These are phyloP conservation scores for Isurus oxyrinchus DNA, from an alignment of 2,113 vertebrate species.

Conservation along the genomic window DNA sequence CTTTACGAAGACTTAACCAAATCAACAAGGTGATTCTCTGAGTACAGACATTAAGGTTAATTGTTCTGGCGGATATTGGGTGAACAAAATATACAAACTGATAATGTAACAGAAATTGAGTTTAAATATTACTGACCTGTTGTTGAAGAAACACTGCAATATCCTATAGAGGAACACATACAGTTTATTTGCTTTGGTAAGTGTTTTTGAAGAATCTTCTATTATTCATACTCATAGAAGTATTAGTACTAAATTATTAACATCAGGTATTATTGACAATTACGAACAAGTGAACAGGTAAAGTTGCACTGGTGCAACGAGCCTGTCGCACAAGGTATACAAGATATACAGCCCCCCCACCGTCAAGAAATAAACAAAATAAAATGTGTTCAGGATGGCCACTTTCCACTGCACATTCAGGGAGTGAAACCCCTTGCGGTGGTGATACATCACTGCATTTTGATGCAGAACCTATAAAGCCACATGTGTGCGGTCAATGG, in stretches of 20 bases:
- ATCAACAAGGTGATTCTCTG: background rate
- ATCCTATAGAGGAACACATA: background rate
- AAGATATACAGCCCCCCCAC: background rate
- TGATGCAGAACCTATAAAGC: too few species aligned
- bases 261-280: background rate
- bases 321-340: background rate
- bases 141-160: background rate
- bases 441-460: too few species aligned
- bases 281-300: background rate
- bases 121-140: background rate
- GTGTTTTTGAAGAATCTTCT: background rate
- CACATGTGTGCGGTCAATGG: too few species aligned
- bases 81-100: background rate
- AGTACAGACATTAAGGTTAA: background rate
- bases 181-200: background rate
- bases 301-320: background rate
- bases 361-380: background rate
- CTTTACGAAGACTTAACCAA: background rate
- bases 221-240: background rate
- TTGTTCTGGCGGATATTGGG: background rate
- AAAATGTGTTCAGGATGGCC: background rate
- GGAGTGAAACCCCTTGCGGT: too few species aligned
- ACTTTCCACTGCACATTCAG: background rate
- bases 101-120: too few species aligned
- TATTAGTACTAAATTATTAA: background rate